Evolutionary conservation across 2,797 vertebrate genomes (phyloP).

Genomic region (Diglossa cyanea): DNA sequence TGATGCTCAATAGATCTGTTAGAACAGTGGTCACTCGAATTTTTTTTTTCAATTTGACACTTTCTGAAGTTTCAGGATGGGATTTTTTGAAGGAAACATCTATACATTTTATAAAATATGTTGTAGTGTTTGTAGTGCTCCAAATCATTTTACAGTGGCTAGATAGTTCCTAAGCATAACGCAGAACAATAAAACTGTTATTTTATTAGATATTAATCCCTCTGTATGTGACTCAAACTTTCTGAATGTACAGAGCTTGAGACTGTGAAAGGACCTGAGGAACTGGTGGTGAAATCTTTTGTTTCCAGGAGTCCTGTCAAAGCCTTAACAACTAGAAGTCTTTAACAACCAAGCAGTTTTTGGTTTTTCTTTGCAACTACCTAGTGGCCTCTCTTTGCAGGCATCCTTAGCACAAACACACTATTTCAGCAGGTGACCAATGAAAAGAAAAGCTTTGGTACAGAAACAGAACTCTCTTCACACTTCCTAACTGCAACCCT

Average conservation of each 20-base stretch:
- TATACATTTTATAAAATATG: neutral
- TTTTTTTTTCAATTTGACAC: neutral
- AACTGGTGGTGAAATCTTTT: neutral
- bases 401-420: neutral
- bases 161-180: neutral
- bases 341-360: neutral
- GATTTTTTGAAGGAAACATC: neutral
- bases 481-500: neutral
- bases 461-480: neutral
- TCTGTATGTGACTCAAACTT: neutral
- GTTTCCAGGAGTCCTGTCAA: neutral
- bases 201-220: neutral
- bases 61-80: neutral
- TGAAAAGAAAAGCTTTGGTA: neutral
- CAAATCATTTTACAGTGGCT: neutral
- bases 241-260: neutral
- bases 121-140: neutral
- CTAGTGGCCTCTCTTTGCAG: neutral
- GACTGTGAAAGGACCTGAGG: neutral
- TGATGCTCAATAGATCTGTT: neutral
- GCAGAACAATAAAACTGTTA: neutral
- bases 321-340: neutral
- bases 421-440: neutral
- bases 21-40: neutral
- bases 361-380: neutral